A percentile compares a stretch with the other conserved stretches of the same genome.
Evolutionary conservation across 2,888 invertebrate species (phyloP).

Genomic region (Epistrophella euchroma): DNA sequence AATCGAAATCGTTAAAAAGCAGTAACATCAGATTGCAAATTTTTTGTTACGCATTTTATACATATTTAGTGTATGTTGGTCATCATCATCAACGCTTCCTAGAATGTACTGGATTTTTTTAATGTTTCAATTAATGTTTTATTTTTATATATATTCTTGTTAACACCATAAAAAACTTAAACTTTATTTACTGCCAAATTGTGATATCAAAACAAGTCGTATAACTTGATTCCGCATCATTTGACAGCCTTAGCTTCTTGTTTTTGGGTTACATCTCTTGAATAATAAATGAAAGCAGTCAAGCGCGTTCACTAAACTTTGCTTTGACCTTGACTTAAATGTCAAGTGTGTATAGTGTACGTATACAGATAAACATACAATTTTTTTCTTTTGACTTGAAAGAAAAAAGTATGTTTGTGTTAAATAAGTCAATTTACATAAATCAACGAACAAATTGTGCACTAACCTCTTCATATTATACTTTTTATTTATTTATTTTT

Average conservation of each 20-base stretch:
- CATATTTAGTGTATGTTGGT: too few relatives aligned
- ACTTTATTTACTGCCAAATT: slow-evolving; percentile 8
- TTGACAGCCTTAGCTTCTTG: slow-evolving; percentile 32
- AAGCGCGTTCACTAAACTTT: slow-evolving; percentile 47
- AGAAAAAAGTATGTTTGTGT: slow-evolving; percentile 28
- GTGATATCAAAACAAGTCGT: slow-evolving; percentile 1
- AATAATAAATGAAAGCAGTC: slow-evolving; percentile 50
- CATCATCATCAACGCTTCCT: neutral
- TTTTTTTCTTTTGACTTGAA: slow-evolving; percentile 19
- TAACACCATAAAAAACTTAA: slow-evolving; percentile 44
- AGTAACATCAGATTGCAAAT: slow-evolving; percentile 35
- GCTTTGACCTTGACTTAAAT: slow-evolving; percentile 67
- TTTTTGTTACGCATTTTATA: neutral
- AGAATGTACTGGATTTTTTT: slow-evolving; percentile 19
- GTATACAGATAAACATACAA: slow-evolving; percentile 34
- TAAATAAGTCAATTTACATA: slow-evolving; percentile 71
- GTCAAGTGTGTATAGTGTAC: slow-evolving; percentile 49
- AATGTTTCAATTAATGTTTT: slow-evolving; percentile 56
- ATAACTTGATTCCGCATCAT: neutral
- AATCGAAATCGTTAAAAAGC: slow-evolving; percentile 5
- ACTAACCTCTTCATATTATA: slow-evolving; percentile 49
- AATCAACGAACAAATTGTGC: slow-evolving; percentile 66
- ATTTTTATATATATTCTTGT: slow-evolving; percentile 46
- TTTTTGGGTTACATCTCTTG: slow-evolving; percentile 38
- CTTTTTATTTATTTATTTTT: neutral